Conservation (phyloP, 2,888 invertebrate genomes). For the Hedychridium roseum region DNA sequence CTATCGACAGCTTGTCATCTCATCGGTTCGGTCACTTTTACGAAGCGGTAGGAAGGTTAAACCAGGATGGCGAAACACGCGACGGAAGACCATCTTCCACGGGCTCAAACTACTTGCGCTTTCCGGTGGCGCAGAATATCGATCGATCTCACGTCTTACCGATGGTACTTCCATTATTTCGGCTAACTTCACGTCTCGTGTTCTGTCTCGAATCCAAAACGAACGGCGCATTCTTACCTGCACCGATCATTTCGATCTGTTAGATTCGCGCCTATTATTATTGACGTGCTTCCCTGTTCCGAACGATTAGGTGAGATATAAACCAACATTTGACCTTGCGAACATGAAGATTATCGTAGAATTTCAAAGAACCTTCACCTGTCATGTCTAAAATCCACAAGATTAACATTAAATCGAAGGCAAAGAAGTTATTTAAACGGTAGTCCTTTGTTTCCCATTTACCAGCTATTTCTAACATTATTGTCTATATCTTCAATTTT, state of each 20-base stretch:
- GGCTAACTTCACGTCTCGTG: too few relatives aligned
- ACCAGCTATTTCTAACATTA: neutral
- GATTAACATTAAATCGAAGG: slow-evolving; percentile 30
- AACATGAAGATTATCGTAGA: neutral
- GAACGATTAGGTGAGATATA: slow-evolving; percentile 28
- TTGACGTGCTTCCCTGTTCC: neutral
- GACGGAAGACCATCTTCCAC: slow-evolving; percentile 43
- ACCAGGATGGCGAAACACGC: slow-evolving; percentile 43
- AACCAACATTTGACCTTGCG: slow-evolving; percentile 15
- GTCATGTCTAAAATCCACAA: slow-evolving; percentile 38
- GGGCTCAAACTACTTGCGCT: slow-evolving; percentile 21
- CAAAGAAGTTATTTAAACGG: slow-evolving; percentile 44
- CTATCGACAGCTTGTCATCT: slow-evolving; percentile 4
- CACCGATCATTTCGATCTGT: slow-evolving; percentile 14
- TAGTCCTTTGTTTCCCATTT: slow-evolving; percentile 28
- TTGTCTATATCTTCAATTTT: neutral
- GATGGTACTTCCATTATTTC: too few relatives aligned
- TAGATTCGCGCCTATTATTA: neutral
- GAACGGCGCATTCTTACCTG: too few relatives aligned
- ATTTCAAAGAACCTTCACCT: slow-evolving; percentile 1
- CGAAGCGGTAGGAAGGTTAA: slow-evolving; percentile 42
- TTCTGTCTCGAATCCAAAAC: too few relatives aligned
- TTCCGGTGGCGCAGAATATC: slow-evolving; percentile 17
- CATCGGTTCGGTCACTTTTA: slow-evolving; percentile 13
- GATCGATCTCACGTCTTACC: too few relatives aligned